Evolutionary conservation across 2,888 invertebrate genomes (phyloP), one percentile per base, ranked within the genome.

Genomic region (Drosophila prostipennis): DNA sequence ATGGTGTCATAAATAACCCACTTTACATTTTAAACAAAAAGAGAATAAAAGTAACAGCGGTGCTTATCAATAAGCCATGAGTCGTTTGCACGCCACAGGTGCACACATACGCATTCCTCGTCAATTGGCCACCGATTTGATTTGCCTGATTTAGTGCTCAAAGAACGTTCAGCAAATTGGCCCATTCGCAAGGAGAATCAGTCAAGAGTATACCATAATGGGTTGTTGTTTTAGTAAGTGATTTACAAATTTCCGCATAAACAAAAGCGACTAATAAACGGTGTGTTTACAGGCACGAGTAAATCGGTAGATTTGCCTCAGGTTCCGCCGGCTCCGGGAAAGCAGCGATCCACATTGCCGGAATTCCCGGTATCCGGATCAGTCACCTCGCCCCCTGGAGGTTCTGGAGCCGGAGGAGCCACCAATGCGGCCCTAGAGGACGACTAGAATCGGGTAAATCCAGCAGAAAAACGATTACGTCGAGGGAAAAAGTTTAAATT

Each of bases 231-330:
- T 53, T 39, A 78, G 87, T 87, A 75, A 87, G 88, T 55, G 34
- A 46, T n/a, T 43, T 14, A 29, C 14, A 6, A 32, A 45, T 46
- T 26, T 37, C 45, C 45, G 34, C 32, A 42, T 32, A 57, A 63
- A 54, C 55, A 67, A 60, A 40, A 32, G 2, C n/a, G 34, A 26
- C 13, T 55, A 36, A 64, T 57, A 10, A 36, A 13, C 59, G 14
- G 26, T 14, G 26, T 43, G 48, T 14, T 43, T 49, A 26, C n/a
- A 83, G 87, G 89, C 72, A 64, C 77, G n/a, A 80, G 89, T 57
- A 88, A 88, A 48, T 88, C 87, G 2, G 85, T 88, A 0, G 89
- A 88, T 58, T 74, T 88, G 59, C 85, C 89, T 39, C 48, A 81
- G 23, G 87, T 88, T 54, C 86, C 86, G 0, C 73, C 86, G n/a